Evolutionary conservation across 2,113 vertebrate species (phyloP), one percentile per base, ranked within the genome.

Genomic region (Rhizomys pruinosus): DNA sequence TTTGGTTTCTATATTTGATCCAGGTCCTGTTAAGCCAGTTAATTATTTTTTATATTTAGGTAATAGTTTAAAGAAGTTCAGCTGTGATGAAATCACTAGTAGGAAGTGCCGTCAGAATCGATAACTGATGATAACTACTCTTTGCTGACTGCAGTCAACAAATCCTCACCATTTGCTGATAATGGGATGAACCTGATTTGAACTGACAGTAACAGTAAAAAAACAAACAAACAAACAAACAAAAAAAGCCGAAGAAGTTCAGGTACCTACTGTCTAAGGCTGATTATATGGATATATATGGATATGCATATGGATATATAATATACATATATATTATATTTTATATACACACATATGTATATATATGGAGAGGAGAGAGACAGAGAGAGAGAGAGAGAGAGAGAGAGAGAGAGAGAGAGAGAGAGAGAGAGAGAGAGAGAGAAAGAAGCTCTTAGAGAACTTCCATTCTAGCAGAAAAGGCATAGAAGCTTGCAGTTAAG

Each of bases 41-140:
- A n/a, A 72, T 81, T 63, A 55, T 39, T 93, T 82, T 37, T 69
- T 89, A 1, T 69, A 68, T 91, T 87, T 91, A 39, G 23, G 74
- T 91, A 86, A 80, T 74, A 90, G n/a, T n/a, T n/a, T n/a, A n/a
- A n/a, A n/a, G n/a, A n/a, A n/a, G n/a, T n/a, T n/a, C n/a, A n/a
- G 91, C 96, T 97, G 42, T 99, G 99, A 99, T 98, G 99, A 99
- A 97, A 99, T 94, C 96, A 95, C 97, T 95, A 98, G 98, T 99
- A 99, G 99, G 99, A 99, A 99, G 99, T 99, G 99, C 99, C 98
- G 98, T 99, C 99, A 98, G 98, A 99, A 98, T 98, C 99, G 98
- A 99, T 71, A 99, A 98, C 99, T 99, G 99, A 99, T 98, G 99
- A 99, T 98, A 95, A 95, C 42, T 89, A 4, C 27, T 95, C 55